Evolutionary conservation across 2,797 vertebrate genomes (phyloP), one percentile per base, ranked within the genome.

Genomic region (Erpetoichthys calabaricus): DNA sequence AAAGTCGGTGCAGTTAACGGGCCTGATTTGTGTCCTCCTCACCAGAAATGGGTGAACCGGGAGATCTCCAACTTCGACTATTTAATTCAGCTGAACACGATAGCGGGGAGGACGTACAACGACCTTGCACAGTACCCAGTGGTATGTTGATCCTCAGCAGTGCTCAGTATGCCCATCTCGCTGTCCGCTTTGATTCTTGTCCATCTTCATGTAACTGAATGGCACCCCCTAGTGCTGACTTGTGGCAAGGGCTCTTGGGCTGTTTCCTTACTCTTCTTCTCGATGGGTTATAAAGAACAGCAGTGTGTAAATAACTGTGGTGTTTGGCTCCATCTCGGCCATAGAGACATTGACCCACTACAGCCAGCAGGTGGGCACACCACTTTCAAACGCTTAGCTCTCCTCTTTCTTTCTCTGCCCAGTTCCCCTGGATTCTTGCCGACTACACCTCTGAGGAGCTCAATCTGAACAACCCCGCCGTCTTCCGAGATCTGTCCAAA

Each of bases 61-160:
- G 95, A 98, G 66, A 94, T 98, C 75, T 91, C 94, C 64, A 98
- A 97, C 77, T 98, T 98, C 57, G 92, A 98, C 76, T 98, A 98
- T 71, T 78, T 98, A 80, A 95, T 98, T 83, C 95, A 98, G 60
- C 81, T 98, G 61, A 98, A 98, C 85, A 97, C 94, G 9, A 94
- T 98, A 49, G 95, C 95, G 55, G 95, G 95, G 69, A 78, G 95
- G 62, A 97, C 93, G 7, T 97, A 98, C 73, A 98, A 97, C 64
- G 78, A 98, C 72, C 86, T 98, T 68, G 88, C 95, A 45, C 95
- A 98, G 67, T 98, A 98, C 73, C 95, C 95, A 44, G 93, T 98
- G 86, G 95, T 98, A 83, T 60, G 81, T 70, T 4, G 49, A 25
- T 25, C 25, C 25, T 25, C 25, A 25, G 25, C 25, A 25, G 25